These are phyloP conservation scores for Portevinia maculata DNA, from an alignment of 2,888 invertebrate genomes.

Conservation along the genomic window DNA sequence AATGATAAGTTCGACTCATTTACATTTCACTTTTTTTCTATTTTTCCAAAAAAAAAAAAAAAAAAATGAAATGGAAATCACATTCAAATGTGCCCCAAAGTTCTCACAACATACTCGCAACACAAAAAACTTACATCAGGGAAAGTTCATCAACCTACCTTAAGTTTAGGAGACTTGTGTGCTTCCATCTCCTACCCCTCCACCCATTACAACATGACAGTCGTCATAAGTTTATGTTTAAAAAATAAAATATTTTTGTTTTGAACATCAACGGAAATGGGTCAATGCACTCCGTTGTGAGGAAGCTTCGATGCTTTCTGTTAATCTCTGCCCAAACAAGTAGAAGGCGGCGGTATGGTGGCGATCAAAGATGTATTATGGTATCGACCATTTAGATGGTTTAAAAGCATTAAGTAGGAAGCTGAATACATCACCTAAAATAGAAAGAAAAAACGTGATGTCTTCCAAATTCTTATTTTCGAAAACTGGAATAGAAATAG, in stretches of 20 bases:
- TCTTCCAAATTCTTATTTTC: neutral
- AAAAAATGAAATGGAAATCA: constrained; percentile 11
- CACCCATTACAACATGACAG: constrained; percentile 5
- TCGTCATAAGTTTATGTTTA: constrained; percentile 16
- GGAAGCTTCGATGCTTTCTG: constrained; percentile 29
- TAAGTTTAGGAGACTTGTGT: constrained; percentile 23
- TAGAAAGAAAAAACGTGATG: constrained; percentile 16
- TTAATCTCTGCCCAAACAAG: too few species aligned
- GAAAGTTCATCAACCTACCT: constrained; percentile 48
- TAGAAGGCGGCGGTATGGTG: neutral
- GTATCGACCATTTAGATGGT: constrained; percentile 19
- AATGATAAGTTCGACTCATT: neutral
- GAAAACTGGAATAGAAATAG: constrained; percentile 22
- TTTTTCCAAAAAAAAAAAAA: neutral
- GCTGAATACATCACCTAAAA: constrained; percentile 9
- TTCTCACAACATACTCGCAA: neutral
- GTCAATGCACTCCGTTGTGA: constrained; percentile 35
- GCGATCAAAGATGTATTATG: constrained; percentile 1
- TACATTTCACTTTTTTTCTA: neutral
- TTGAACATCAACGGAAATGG: constrained; percentile 17
- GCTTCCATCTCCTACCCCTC: neutral
- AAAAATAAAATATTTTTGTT: constrained; percentile 24
- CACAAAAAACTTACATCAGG: neutral
- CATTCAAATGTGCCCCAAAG: constrained; percentile 13
- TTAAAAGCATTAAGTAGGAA: neutral